Evolutionary conservation across 2,888 invertebrate species (phyloP).

Genomic region (Dryocosmus kuriphilus): DNA sequence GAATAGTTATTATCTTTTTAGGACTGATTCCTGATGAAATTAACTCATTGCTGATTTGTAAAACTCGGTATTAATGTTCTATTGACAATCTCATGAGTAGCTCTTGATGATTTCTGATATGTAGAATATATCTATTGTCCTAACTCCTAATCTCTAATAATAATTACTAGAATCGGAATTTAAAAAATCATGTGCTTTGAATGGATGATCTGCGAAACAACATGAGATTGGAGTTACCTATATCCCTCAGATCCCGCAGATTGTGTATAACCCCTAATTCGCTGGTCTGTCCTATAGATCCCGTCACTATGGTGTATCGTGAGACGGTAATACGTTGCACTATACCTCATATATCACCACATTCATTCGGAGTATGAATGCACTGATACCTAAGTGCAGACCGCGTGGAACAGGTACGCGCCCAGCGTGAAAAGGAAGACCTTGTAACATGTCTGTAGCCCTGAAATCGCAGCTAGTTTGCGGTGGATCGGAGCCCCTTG

Average conservation of each 20-base stretch:
- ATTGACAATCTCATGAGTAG: not conserved
- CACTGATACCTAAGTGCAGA: conserved; percentile 27
- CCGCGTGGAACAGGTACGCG: conserved; percentile 49
- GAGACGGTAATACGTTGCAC: conserved; percentile 20
- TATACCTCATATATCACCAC: conserved; percentile 7
- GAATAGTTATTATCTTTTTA: too few species aligned
- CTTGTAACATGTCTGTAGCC: conserved; percentile 55
- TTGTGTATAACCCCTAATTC: conserved; percentile 68
- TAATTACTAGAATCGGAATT: not conserved
- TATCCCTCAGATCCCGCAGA: conserved; percentile 64
- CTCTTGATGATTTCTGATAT: not conserved
- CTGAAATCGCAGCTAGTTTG: conserved; percentile 57
- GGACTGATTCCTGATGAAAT: too few species aligned
- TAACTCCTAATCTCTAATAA: not conserved
- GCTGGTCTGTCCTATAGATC: conserved; percentile 53
- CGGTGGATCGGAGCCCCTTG: conserved; percentile 54
- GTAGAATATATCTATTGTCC: not conserved
- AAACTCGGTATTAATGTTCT: not conserved
- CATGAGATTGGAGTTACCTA: conserved; percentile 17
- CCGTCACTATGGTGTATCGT: conserved; percentile 10
- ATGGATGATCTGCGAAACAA: conserved; percentile 1
- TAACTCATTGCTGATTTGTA: too few species aligned
- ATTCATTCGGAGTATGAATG: conserved; percentile 15
- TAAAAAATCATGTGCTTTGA: not conserved
- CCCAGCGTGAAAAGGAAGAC: conserved; percentile 71